Evolutionary conservation across 2,113 vertebrate genomes (phyloP), one percentile per base, ranked within the genome.

Genomic region (Theristicus caerulescens): DNA sequence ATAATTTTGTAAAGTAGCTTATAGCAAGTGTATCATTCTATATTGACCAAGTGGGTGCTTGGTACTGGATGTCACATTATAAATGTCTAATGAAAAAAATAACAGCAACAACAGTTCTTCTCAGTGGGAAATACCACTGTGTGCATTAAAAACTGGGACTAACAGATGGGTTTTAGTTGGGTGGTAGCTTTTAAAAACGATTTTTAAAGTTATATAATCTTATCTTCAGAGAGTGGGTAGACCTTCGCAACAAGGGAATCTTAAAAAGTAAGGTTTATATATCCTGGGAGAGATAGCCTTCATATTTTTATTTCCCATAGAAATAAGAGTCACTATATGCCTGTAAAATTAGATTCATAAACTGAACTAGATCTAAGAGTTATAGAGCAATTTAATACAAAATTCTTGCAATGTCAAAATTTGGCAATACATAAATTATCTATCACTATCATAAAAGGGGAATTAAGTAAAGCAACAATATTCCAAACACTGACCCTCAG

Each of bases 161-260:
- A 83, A 70, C 72, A 93, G 59, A 86, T 86, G 52, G 62, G 2
- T 82, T 93, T 93, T 31, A 74, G 24, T 52, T 71, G 51, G 32
- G 71, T 32, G 47, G 71, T 64, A 71, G 64, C 38, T 90, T 94
- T 83, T 64, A 65, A 86, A 96, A 95, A 78, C 16, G 74, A 67
- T 31, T 93, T 83, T 67, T 78, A 8, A 74, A 93, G 47, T 95
- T 95, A 70, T 13, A 62, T 94, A 95, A 95, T 51, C 29, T 77
- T 79, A 57, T 82, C 57, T 85, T 88, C 69, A 71, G 72, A 88
- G 71, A 74, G 52, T 82, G 44, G 66, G 65, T 40, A 92, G 88
- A 64, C 59, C 24, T 86, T 90, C 34, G 16, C 72, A 90, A 64
- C 47, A 94, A 59, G 42, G 18, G 71, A 96, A 55, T 67, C 21